These are phyloP conservation scores for Horisme vitalbata DNA, from an alignment of 2,888 invertebrate genomes.

Conservation along the genomic window DNA sequence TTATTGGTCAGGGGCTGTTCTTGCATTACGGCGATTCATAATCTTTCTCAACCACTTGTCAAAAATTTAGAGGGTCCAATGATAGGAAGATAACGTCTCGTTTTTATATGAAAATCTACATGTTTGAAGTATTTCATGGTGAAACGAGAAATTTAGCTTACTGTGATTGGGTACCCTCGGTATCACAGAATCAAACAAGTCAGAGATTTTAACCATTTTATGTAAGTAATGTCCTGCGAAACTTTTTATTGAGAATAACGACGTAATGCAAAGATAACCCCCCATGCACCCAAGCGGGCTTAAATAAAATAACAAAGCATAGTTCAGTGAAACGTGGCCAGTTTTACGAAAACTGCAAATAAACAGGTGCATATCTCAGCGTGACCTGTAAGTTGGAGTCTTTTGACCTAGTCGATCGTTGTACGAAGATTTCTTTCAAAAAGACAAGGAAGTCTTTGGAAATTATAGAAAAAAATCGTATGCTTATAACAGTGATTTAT, in stretches of 20 bases:
- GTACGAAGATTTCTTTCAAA: slow-evolving; percentile 1
- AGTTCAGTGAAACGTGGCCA: slow-evolving; percentile 22
- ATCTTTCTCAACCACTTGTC: too few species aligned
- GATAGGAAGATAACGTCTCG: too few species aligned
- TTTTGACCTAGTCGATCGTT: neutral
- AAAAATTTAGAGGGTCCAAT: too few species aligned
- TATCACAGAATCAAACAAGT: too few species aligned
- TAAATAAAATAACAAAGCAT: slow-evolving; percentile 21
- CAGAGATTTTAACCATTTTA: too few species aligned
- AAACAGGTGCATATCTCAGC: slow-evolving; percentile 44
- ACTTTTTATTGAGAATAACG: neutral
- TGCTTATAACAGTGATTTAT: slow-evolving; percentile 1
- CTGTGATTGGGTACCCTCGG: too few species aligned
- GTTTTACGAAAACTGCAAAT: slow-evolving; percentile 38
- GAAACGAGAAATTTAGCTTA: too few species aligned
- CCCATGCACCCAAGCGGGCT: slow-evolving; percentile 18
- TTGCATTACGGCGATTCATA: slow-evolving; percentile 9
- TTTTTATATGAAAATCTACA: too few species aligned
- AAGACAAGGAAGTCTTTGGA: neutral
- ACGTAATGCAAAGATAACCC: slow-evolving; percentile 18
- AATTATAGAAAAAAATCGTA: neutral
- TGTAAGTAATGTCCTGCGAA: neutral
- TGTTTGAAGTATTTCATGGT: too few species aligned
- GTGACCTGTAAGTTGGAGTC: neutral
- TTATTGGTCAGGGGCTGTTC: slow-evolving; percentile 37